A percentile compares a stretch with the other conserved stretches of the same genome.
Evolutionary conservation across 2,888 invertebrate species (phyloP).

Genomic region (Andricus curvator): DNA sequence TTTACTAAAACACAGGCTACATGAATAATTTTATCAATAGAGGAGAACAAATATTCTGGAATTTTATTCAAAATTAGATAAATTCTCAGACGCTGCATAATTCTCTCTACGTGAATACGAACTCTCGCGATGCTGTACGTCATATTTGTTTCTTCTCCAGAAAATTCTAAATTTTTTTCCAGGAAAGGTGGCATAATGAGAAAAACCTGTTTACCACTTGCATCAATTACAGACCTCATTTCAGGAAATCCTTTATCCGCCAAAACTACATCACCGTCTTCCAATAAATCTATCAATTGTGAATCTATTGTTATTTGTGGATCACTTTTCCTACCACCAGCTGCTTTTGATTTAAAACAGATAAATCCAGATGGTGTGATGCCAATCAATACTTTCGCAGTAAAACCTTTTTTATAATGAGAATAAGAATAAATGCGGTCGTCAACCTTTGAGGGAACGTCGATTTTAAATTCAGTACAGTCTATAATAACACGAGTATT

Average conservation of each 20-base stretch:
- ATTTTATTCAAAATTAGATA: slow-evolving; percentile 49
- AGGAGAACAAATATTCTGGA: slow-evolving; percentile 37
- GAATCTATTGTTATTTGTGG: too few relatives aligned
- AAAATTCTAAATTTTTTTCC: too few relatives aligned
- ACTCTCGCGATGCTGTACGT: too few relatives aligned
- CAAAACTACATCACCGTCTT: too few relatives aligned
- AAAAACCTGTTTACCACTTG: slow-evolving; percentile 42
- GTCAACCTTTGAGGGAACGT: slow-evolving; percentile 41
- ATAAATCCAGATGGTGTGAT: slow-evolving; percentile 46
- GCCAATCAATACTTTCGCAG: slow-evolving; percentile 55
- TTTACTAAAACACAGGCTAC: slow-evolving; percentile 53
- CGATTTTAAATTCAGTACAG: slow-evolving; percentile 48
- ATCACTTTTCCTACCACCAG: too few relatives aligned
- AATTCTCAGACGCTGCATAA: slow-evolving; percentile 45
- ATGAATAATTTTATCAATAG: slow-evolving; percentile 48
- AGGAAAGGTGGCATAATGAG: slow-evolving; percentile 36
- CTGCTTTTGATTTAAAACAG: too few relatives aligned
- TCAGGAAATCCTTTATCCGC: neutral
- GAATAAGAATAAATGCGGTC: slow-evolving; percentile 43
- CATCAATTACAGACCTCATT: slow-evolving; percentile 44
- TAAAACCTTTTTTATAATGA: slow-evolving; percentile 52
- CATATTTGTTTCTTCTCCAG: too few relatives aligned
- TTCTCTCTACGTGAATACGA: too few relatives aligned
- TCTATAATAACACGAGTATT: slow-evolving; percentile 16
- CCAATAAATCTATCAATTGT: too few relatives aligned